Conservation (phyloP, 2,888 invertebrate species). For the Philereme vetulata region DNA sequence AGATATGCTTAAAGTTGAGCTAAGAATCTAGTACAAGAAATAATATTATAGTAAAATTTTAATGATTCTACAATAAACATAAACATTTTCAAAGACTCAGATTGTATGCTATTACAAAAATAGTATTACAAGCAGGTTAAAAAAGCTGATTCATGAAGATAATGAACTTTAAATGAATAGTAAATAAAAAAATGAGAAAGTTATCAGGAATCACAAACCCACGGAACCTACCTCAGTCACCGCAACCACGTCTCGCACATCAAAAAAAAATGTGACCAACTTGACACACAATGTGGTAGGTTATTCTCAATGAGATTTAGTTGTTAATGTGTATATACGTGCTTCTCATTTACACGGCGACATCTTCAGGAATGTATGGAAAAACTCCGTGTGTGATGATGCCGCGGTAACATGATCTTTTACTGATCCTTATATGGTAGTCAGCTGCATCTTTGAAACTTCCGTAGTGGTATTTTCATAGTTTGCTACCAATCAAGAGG, state of each 20-base stretch:
- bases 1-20: too few relatives aligned
- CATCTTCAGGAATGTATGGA: conserved; percentile 31
- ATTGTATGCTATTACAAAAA: too few relatives aligned
- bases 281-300: conserved; percentile 68
- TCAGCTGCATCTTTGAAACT: conserved; percentile 11
- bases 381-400: conserved; percentile 35
- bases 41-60: too few relatives aligned
- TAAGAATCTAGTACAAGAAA: too few relatives aligned
- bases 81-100: too few relatives aligned
- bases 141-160: too few relatives aligned
- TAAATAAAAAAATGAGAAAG: too few relatives aligned
- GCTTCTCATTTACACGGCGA: conserved; percentile 59
- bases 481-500: background rate
- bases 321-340: conserved; percentile 69
- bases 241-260: conserved; percentile 13
- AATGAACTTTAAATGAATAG: too few relatives aligned
- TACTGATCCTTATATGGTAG: conserved; percentile 17
- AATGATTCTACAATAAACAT: too few relatives aligned
- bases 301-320: conserved; percentile 62
- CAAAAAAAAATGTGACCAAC: conserved; percentile 56
- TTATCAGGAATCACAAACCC: background rate
- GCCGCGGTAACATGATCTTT: conserved; percentile 25
- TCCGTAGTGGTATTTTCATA: background rate
- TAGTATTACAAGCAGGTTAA: too few relatives aligned
- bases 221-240: conserved; percentile 36